Percentiles rank a stretch among this genome's conserved stretches.
phyloP scores from a whole-genome alignment of 2,113 vertebrate species.

The Pteruthius melanotis region DNA sequence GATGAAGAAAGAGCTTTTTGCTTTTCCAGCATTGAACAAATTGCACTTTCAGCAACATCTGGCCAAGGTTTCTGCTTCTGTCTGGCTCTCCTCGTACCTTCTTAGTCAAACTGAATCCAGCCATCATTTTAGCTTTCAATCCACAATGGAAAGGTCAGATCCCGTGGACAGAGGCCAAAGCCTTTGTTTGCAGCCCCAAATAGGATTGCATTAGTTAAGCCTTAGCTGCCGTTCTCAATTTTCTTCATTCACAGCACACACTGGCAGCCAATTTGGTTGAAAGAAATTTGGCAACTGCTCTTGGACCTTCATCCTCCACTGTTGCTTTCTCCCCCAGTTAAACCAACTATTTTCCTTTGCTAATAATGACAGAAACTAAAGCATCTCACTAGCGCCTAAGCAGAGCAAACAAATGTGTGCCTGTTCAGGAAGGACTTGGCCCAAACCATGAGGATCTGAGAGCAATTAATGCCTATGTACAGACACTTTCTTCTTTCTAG shows the following conservation, averaged over 20 bases:
- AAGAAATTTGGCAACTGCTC: conserved; percentile 36
- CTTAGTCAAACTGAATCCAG: neutral
- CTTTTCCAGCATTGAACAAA: neutral
- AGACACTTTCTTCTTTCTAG: neutral
- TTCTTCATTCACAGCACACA: conserved; percentile 30
- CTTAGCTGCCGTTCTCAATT: conserved; percentile 30
- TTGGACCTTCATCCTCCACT: conserved; percentile 6
- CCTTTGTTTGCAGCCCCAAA: conserved; percentile 38
- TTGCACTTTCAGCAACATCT: neutral
- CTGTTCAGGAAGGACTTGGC: neutral
- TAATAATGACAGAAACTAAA: neutral
- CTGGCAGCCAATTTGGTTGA: neutral
- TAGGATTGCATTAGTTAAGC: conserved; percentile 17
- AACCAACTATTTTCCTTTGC: neutral
- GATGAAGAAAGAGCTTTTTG: neutral
- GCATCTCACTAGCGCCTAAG: neutral
- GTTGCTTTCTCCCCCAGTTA: neutral
- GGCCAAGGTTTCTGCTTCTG: neutral
- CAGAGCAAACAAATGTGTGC: neutral
- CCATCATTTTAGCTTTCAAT: neutral
- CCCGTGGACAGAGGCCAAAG: conserved; percentile 1
- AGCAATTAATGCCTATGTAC: neutral
- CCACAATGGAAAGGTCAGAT: neutral
- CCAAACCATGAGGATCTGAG: neutral
- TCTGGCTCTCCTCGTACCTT: neutral